Base-by-base conservation (phyloP, 2,797 vertebrate genomes). In the Prunella strophiata region DNA sequence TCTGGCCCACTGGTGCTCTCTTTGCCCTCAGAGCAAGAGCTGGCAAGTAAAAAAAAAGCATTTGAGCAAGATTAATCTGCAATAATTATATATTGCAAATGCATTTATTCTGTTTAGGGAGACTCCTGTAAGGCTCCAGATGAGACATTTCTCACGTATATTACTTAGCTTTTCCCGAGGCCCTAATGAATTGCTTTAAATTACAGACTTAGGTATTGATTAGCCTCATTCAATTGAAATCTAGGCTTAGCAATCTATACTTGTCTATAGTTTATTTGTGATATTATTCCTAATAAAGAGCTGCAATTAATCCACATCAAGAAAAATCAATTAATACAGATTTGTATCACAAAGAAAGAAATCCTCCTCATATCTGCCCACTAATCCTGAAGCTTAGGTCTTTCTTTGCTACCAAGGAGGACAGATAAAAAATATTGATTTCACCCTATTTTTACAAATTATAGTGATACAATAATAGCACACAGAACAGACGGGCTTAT, bases 281-380 rank as follows among this genome's bases (percentile, higher is more conserved):
- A 95, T 97, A 96, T 96, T 97, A 95, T 96, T 97, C 92, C 94
- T 79, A 96, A 96, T 97, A 97, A 97, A 97, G 85, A 96, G 92
- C 92, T 86, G 97, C 96, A 96, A 97, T 97, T 97, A 97, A 97
- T 97, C 97, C 96, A 97, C 96, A 97, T 95, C 91, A 95, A 97
- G 82, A 94, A 96, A 95, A 98, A 98, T 98, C 97, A 96, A 98
- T 98, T 96, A 96, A 97, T 97, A 96, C 94, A 83, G 94, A 97
- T 98, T 97, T 97, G 97, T 97, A 93, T 88, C 79, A 93, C 91
- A 98, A 98, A 98, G 98, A 96, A 96, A 86, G 71, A 97, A 97
- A 96, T 96, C 95, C 94, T 96, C 85, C 94, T 96, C 91, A 89
- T 95, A 91, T 89, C 82, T 95, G 88, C 90, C 89, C 82, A 81